Percentiles rank a stretch among this genome's conserved stretches.
phyloP scores from a whole-genome alignment of 2,113 vertebrate species.

The Hippocampus zosterae region DNA sequence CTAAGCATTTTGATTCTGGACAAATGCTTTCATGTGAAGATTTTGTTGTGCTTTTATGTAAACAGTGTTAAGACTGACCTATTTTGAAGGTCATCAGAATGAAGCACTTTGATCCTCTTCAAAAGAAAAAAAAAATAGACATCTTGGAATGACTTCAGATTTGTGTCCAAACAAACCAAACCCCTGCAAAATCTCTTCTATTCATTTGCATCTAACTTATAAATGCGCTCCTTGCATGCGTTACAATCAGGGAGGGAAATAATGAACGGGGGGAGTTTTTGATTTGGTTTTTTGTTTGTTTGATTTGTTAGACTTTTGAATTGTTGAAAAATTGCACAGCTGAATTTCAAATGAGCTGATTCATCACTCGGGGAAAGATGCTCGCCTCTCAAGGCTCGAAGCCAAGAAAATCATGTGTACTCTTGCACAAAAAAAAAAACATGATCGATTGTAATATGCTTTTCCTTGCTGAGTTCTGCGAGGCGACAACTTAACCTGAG shows the following conservation, averaged over 20 bases:
- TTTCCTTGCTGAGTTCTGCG: constrained; percentile 27
- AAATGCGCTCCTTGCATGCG: constrained; percentile 65
- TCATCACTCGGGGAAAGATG: constrained; percentile 53
- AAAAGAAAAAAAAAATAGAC: constrained; percentile 3
- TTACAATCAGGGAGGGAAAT: constrained; percentile 69
- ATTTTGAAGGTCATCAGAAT: constrained; percentile 65
- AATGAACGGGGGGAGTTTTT: constrained; percentile 58
- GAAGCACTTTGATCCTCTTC: constrained; percentile 69
- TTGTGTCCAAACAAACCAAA: constrained; percentile 42
- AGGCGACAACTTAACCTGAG: constrained; percentile 49
- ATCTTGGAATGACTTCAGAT: constrained; percentile 54
- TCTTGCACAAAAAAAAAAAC: neutral
- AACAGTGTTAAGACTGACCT: constrained; percentile 59
- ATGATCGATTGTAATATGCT: constrained; percentile 14
- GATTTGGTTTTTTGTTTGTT: constrained; percentile 44
- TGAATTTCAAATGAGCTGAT: constrained; percentile 65
- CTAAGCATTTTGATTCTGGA: constrained; percentile 68
- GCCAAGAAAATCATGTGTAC: neutral
- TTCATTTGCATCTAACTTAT: constrained; percentile 56
- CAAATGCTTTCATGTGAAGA: constrained; percentile 66
- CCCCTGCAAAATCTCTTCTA: constrained; percentile 48
- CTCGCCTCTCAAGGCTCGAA: constrained; percentile 22
- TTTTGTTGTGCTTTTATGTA: constrained; percentile 46
- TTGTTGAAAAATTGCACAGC: constrained; percentile 68
- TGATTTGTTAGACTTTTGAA: constrained; percentile 17